Conservation (phyloP, 92 coral and sea anemone species). For the Epizoanthus ramosus region DNA sequence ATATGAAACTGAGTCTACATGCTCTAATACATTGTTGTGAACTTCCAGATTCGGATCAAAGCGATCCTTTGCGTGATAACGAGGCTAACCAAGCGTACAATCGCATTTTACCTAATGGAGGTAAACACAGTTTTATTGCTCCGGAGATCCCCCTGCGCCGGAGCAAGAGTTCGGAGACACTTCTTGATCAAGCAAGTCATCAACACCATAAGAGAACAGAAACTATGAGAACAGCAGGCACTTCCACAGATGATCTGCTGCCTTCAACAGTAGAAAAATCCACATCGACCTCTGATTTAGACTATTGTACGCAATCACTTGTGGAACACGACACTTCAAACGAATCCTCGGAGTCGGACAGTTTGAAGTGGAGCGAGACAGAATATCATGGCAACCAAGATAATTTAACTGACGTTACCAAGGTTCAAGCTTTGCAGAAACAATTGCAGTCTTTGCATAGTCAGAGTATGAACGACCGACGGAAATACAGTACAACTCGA, state of each 20-base stretch:
- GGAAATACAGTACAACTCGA: conserved; percentile 73
- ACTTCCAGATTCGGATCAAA: conserved; percentile 34
- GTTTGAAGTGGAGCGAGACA: conserved; percentile 14
- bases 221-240: conserved; percentile 57
- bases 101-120: conserved; percentile 13
- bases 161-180: conserved; percentile 35
- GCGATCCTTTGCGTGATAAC: conserved; percentile 17
- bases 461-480: conserved; percentile 67
- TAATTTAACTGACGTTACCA: conserved; percentile 78
- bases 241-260: conserved; percentile 74
- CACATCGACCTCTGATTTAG: conserved; percentile 83
- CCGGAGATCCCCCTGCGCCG: conserved; percentile 31
- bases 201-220: conserved; percentile 30
- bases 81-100: conserved; percentile 29
- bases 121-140: conserved; percentile 28
- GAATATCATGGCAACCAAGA: conserved; percentile 26
- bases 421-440: conserved; percentile 67
- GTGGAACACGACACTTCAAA: conserved; percentile 31
- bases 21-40: neutral
- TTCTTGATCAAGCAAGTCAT: conserved; percentile 21
- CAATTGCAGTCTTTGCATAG: conserved; percentile 67
- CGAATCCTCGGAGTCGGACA: conserved; percentile 38
- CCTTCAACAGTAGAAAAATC: conserved; percentile 61
- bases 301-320: conserved; percentile 3
- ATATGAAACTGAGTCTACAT: too few species aligned